A percentile compares a stretch with the other conserved stretches of the same genome.
Evolutionary conservation across 2,113 vertebrate species (phyloP).

Genomic region (Cathartes aura): DNA sequence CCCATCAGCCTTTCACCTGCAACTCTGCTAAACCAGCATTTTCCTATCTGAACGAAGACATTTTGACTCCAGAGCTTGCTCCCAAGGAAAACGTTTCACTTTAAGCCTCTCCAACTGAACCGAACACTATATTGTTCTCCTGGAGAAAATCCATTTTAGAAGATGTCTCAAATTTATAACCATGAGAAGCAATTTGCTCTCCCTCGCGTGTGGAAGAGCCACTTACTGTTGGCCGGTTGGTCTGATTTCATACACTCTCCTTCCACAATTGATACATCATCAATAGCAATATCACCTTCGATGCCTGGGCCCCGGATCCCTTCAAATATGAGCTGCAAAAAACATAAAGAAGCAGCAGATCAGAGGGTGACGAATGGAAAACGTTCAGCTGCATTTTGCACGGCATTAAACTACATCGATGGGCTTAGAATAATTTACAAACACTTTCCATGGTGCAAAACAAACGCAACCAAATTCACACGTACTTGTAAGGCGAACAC

Average conservation of each 20-base stretch:
- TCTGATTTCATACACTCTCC: constrained; percentile 91
- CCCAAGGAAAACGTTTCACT: not conserved
- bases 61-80: not conserved
- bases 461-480: fast-evolving
- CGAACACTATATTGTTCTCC: not conserved
- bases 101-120: not conserved
- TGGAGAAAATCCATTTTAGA: not conserved
- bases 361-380: not conserved
- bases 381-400: fast-evolving
- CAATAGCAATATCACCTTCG: constrained; percentile 98
- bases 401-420: fast-evolving
- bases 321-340: constrained; percentile 90
- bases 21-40: not conserved
- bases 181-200: fast-evolving
- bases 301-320: constrained; percentile 94
- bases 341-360: not conserved
- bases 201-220: not conserved
- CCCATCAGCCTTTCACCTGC: not conserved
- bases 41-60: not conserved
- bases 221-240: constrained; percentile 88
- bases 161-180: not conserved
- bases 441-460: not conserved
- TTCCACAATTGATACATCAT: constrained; percentile 94
- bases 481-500: not conserved
- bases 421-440: not conserved